These are phyloP conservation scores for Mechanitis messenoides DNA, from an alignment of 2,888 invertebrate genomes.

Conservation along the genomic window DNA sequence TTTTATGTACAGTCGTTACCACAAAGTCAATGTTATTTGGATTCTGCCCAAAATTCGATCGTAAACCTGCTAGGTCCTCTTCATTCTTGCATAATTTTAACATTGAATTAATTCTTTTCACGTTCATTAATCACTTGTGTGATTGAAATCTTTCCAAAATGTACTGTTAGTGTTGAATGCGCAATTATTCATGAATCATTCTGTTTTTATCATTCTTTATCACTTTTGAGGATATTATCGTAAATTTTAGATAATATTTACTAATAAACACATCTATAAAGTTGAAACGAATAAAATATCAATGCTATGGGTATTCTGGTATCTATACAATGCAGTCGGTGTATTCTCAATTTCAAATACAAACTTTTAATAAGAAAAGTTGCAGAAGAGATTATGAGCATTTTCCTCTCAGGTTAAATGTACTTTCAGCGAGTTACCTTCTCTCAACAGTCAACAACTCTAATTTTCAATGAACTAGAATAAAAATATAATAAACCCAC, in stretches of 20 bases:
- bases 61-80: slow-evolving; percentile 15
- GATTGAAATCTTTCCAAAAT: slow-evolving; percentile 28
- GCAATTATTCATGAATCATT: slow-evolving; percentile 13
- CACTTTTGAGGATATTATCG: neutral
- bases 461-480: neutral
- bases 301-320: slow-evolving; percentile 42
- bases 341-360: slow-evolving; percentile 43
- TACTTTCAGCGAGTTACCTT: slow-evolving; percentile 10
- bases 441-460: neutral
- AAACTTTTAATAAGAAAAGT: slow-evolving; percentile 70
- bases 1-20: slow-evolving; percentile 2
- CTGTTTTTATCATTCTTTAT: neutral
- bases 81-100: slow-evolving; percentile 27
- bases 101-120: slow-evolving; percentile 28
- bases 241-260: neutral
- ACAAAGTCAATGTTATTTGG: slow-evolving; percentile 8
- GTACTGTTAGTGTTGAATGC: slow-evolving; percentile 22
- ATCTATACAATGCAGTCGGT: slow-evolving; percentile 45
- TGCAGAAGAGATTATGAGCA: slow-evolving; percentile 48
- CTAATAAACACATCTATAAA: slow-evolving; percentile 3
- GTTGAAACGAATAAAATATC: slow-evolving; percentile 30
- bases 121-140: slow-evolving; percentile 27
- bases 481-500: too few relatives aligned
- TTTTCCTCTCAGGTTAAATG: slow-evolving; percentile 29
- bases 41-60: slow-evolving; percentile 12